phyloP scores from a whole-genome alignment of 92 coral and sea anemone genomes.

The Zoanthus gigantus region DNA sequence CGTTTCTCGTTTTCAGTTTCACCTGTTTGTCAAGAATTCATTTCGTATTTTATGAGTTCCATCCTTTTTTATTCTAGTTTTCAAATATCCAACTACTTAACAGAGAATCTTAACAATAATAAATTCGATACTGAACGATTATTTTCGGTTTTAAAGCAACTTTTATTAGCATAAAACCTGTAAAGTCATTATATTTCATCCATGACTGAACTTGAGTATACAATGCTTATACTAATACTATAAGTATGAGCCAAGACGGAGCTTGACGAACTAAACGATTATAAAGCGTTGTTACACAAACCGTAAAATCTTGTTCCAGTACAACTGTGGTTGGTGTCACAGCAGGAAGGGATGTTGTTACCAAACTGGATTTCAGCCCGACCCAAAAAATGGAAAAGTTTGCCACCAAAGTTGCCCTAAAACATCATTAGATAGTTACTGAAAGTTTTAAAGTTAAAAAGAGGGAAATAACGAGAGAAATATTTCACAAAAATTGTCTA shows the following conservation, averaged over 20 bases:
- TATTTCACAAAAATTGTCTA: neutral
- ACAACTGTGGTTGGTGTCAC: conserved; percentile 6
- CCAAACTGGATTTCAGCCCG: conserved; percentile 11
- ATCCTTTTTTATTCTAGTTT: no score
- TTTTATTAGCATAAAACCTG: no score
- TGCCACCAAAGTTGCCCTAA: conserved; percentile 24
- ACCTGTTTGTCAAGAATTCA: no score
- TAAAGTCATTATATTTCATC: no score
- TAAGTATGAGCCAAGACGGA: neutral
- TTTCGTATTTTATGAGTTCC: neutral
- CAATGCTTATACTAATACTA: neutral
- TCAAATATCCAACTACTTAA: no score
- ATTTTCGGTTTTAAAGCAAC: neutral
- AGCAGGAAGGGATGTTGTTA: conserved; percentile 1
- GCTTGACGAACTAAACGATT: neutral
- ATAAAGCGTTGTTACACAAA: neutral
- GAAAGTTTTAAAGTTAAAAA: neutral
- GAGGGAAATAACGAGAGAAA: neutral
- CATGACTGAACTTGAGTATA: no score
- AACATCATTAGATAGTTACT: neutral
- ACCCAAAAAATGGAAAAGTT: conserved; percentile 34
- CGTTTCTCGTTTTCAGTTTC: no score
- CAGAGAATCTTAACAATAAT: no score
- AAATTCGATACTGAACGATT: neutral
- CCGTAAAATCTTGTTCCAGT: conserved; percentile 27